These are phyloP conservation scores for Lasius platythorax DNA, from an alignment of 2,888 invertebrate genomes.

Conservation along the genomic window DNA sequence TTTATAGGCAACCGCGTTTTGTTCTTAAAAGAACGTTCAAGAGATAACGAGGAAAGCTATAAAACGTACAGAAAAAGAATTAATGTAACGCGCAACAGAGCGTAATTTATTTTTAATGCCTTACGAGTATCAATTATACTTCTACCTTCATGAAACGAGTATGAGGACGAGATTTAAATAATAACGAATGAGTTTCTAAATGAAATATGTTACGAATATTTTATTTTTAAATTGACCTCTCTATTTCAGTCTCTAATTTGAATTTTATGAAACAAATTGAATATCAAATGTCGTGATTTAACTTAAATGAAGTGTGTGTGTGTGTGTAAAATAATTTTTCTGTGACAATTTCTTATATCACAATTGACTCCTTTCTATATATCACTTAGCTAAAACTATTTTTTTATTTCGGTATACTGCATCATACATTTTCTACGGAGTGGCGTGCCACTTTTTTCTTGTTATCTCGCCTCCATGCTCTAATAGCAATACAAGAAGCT, in stretches of 20 bases:
- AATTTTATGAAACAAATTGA: background rate
- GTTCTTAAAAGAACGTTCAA: constrained; percentile 62
- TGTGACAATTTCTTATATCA: constrained; percentile 1
- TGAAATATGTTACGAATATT: background rate
- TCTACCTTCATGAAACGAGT: background rate
- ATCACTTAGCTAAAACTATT: constrained; percentile 11
- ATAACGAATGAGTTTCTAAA: constrained; percentile 10
- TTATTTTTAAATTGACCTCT: background rate
- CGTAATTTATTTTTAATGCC: constrained; percentile 47
- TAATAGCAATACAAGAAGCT: constrained; percentile 70
- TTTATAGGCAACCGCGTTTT: constrained; percentile 54
- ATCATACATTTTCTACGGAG: constrained; percentile 50
- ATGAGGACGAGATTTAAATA: constrained; percentile 12
- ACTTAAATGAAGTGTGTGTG: background rate
- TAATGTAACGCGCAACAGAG: constrained; percentile 26
- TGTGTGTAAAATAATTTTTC: background rate
- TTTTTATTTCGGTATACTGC: constrained; percentile 26
- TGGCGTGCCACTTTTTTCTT: constrained; percentile 43
- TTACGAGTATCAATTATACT: constrained; percentile 39
- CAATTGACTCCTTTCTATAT: constrained; percentile 21
- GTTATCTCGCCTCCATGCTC: constrained; percentile 42
- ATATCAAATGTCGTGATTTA: constrained; percentile 23
- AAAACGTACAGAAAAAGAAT: constrained; percentile 28
- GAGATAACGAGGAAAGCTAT: constrained; percentile 65
- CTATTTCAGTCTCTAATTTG: background rate